A percentile compares a stretch with the other conserved stretches of the same genome.
Evolutionary conservation across 2,797 vertebrate genomes (phyloP).

Genomic region (Pygocentrus nattereri): DNA sequence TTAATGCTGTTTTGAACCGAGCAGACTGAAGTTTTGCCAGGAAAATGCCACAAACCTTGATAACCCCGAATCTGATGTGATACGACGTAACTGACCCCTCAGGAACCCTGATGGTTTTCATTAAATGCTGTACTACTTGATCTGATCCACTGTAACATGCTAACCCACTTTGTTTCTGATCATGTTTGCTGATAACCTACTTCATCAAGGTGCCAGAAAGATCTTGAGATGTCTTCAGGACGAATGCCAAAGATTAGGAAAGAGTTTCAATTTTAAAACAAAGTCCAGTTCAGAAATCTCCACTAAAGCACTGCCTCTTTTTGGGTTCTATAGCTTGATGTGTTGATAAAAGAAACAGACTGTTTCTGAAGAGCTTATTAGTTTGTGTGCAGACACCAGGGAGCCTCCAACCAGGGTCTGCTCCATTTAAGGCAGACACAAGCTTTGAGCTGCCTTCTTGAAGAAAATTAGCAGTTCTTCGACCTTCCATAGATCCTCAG

Average conservation of each 20-base stretch:
- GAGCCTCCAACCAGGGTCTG: conserved; percentile 11
- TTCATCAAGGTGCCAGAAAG: not conserved
- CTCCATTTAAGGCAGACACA: not conserved
- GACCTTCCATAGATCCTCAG: not conserved
- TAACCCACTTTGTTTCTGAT: not conserved
- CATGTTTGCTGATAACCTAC: not conserved
- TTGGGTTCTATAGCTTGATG: conserved; percentile 5
- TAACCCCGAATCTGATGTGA: not conserved
- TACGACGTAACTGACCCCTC: not conserved
- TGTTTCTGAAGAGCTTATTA: conserved; percentile 26
- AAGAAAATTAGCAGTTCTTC: not conserved
- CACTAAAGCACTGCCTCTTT: conserved; percentile 13
- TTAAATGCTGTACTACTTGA: not conserved
- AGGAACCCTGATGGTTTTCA: not conserved
- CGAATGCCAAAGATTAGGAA: conserved; percentile 4
- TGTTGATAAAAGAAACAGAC: conserved; percentile 8
- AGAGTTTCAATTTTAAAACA: conserved; percentile 1
- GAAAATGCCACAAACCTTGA: not conserved
- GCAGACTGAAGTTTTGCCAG: not conserved
- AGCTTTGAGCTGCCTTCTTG: conserved; percentile 6
- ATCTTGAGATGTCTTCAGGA: conserved; percentile 9
- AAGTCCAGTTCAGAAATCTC: not conserved
- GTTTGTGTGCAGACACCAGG: not conserved
- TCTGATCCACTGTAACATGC: not conserved
- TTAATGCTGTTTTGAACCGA: conserved; percentile 11